Evolutionary conservation across 1,140 invertebrate species (phyloP).

Genomic region (Anagrus nilaparvatae): DNA sequence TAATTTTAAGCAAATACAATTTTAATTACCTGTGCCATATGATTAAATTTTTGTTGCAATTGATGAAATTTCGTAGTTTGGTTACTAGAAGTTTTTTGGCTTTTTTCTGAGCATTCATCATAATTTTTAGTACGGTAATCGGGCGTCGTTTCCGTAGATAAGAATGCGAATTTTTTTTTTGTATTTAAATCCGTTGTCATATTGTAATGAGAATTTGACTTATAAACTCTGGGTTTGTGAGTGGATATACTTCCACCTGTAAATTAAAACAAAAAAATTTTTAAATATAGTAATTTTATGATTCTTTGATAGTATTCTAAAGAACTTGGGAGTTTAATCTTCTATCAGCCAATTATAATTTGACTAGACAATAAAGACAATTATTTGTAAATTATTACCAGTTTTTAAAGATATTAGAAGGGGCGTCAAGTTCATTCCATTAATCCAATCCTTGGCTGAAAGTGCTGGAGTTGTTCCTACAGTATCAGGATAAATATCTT

Average conservation of each 20-base stretch:
- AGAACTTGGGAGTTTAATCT: too few relatives aligned
- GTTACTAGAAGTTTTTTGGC: constrained; percentile 61
- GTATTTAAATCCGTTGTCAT: constrained; percentile 59
- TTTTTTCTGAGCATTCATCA: constrained; percentile 49
- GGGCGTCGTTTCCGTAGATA: constrained; percentile 69
- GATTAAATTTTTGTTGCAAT: constrained; percentile 60
- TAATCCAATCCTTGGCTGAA: constrained; percentile 80
- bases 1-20: too few relatives aligned
- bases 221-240: constrained; percentile 58
- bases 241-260: constrained; percentile 57
- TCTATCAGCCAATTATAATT: too few relatives aligned
- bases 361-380: not conserved
- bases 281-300: not conserved
- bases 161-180: constrained; percentile 74
- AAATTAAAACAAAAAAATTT: constrained; percentile 7
- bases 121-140: constrained; percentile 66
- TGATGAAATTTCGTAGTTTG: constrained; percentile 69
- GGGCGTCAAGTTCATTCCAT: constrained; percentile 70
- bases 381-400: constrained; percentile 42
- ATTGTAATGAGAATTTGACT: constrained; percentile 38
- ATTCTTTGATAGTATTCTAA: not conserved
- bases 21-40: constrained; percentile 41
- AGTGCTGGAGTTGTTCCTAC: constrained; percentile 70
- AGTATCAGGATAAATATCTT: constrained; percentile 91
- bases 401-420: constrained; percentile 76